These are phyloP conservation scores for Tympanuchus pallidicinctus DNA, from an alignment of 2,113 vertebrate genomes.

Conservation along the genomic window DNA sequence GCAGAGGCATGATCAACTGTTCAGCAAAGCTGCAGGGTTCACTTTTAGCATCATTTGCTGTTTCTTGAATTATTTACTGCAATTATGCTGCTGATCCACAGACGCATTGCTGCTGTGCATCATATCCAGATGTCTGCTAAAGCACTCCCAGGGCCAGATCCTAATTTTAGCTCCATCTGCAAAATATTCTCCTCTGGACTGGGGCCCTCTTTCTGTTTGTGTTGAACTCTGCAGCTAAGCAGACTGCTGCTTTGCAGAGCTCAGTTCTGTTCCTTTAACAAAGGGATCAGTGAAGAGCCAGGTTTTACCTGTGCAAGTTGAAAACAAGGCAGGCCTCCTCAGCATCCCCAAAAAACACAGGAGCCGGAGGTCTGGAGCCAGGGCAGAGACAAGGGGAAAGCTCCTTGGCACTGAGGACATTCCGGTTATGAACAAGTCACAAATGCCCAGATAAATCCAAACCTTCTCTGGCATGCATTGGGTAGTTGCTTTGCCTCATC, in stretches of 20 bases:
- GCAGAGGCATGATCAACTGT: accelerated
- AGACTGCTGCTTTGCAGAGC: neutral
- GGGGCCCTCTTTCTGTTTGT: neutral
- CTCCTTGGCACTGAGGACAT: too few species aligned
- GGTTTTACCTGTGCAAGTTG: neutral
- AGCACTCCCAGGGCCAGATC: neutral
- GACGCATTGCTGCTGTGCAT: neutral
- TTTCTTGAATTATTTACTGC: constrained; percentile 54
- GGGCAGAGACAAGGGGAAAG: neutral
- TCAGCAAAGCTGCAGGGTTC: neutral
- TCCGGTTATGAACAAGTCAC: neutral
- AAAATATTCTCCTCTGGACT: neutral
- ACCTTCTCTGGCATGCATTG: too few species aligned
- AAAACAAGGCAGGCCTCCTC: neutral
- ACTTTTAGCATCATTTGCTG: neutral
- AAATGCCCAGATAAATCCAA: too few species aligned
- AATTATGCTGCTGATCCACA: constrained; percentile 12
- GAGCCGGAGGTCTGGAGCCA: neutral
- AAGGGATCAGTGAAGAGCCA: neutral
- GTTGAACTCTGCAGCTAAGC: neutral
- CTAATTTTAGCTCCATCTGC: constrained; percentile 35
- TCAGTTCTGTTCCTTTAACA: neutral
- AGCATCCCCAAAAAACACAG: neutral
- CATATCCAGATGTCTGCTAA: constrained; percentile 41
- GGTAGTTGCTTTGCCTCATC: neutral